Base-by-base conservation (phyloP, 2,797 vertebrate genomes). In the Epinephelus malabaricus region DNA sequence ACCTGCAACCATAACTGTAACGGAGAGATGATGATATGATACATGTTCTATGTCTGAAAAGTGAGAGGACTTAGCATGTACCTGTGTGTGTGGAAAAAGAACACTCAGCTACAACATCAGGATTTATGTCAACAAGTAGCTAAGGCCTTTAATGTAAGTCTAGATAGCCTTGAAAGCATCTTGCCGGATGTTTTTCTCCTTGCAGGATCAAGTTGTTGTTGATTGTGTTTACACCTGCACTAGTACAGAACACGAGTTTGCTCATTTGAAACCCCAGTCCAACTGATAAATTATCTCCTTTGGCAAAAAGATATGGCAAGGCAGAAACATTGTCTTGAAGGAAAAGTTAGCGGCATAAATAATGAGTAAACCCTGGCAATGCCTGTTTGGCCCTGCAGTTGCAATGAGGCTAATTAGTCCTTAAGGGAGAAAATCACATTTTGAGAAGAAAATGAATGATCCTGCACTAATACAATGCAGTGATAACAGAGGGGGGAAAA, bases 361-460 rank as follows among this genome's bases (percentile, higher is more conserved):
- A 89, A 90, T 84, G 80, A 88, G 88, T 83, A 73, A 85, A 85
- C 61, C 23, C 62, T 69, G 66, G 78, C 60, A 73, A 71, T 67
- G 79, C 49, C 76, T 86, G 81, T 79, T 87, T 79, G 73, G 83
- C 87, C 78, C 88, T 85, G 83, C 78, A 83, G 81, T 86, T 88
- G 82, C 70, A 91, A 84, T 69, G 14, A 86, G 80, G 84, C 87
- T 92, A 92, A 93, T 91, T 86, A 91, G 91, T 89, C 90, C 89
- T 92, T 88, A 65, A 91, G 90, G 90, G 89, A 88, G 73, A 81
- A 88, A 88, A 88, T 89, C 56, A 84, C 51, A 81, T 86, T 90
- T 82, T 87, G 77, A 82, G 73, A 68, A 83, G 80, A 86, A 85
- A 90, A 88, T 70, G 66, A 91, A 86, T 83, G 77, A 88, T 85